Evolutionary conservation across 2,113 vertebrate species (phyloP).

Genomic region (Rhineura floridana): DNA sequence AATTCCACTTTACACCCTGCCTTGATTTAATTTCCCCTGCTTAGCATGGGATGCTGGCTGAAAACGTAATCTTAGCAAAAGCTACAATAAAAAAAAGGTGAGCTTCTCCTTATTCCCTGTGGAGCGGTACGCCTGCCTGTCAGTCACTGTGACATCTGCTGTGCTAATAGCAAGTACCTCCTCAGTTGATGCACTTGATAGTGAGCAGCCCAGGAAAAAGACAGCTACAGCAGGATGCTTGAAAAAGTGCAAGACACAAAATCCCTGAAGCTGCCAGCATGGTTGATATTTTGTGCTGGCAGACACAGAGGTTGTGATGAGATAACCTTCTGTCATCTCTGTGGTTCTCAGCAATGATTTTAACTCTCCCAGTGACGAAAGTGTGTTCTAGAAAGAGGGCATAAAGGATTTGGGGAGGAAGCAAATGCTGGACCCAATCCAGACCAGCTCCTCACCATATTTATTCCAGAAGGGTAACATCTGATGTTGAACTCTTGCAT

Average conservation of each 20-base stretch:
- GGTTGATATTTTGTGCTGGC: conserved; percentile 1
- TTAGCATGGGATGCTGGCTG: neutral
- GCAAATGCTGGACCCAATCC: no score
- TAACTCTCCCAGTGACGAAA: neutral
- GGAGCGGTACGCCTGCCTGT: conserved; percentile 7
- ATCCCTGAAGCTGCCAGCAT: neutral
- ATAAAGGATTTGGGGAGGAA: neutral
- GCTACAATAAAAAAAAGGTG: neutral
- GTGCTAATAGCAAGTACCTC: neutral
- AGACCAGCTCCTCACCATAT: no score
- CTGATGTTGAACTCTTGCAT: no score
- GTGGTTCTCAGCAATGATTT: neutral
- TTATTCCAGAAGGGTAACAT: no score
- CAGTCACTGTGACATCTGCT: neutral
- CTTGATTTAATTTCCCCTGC: conserved; percentile 6
- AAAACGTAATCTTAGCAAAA: conserved; percentile 31
- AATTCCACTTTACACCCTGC: conserved; percentile 1
- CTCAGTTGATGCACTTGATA: neutral
- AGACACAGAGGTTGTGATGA: conserved; percentile 4
- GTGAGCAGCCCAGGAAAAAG: conserved; percentile 2
- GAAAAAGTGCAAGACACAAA: neutral
- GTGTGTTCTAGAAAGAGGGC: neutral
- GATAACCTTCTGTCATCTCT: neutral
- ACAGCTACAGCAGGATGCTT: neutral
- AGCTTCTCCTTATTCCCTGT: neutral